Conservation (phyloP, 2,888 invertebrate species). For the Atherix ibis region DNA sequence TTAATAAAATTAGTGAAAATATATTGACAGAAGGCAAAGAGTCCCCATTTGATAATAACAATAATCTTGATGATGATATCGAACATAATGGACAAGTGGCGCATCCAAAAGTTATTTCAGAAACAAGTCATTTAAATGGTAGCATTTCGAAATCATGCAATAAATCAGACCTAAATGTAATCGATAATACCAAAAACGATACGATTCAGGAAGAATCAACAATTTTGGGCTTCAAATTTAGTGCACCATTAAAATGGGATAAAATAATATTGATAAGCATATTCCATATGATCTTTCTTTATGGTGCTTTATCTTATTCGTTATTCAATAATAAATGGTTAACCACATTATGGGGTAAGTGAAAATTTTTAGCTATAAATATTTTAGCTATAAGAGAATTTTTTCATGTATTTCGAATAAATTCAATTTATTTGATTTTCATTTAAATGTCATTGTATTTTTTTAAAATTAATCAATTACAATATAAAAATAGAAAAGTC, state of each 20-base stretch:
- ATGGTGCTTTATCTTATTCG: constrained; percentile 27
- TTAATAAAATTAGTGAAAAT: constrained; percentile 8
- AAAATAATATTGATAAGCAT: constrained; percentile 40
- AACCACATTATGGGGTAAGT: constrained; percentile 46
- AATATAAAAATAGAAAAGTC: too few relatives aligned
- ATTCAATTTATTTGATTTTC: too few relatives aligned
- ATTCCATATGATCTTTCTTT: constrained; percentile 35
- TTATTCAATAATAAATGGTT: constrained; percentile 25
- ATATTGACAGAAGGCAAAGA: constrained; percentile 10
- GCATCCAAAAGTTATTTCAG: too few relatives aligned
- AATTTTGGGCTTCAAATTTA: constrained; percentile 33
- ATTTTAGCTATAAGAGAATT: too few relatives aligned
- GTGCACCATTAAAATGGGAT: constrained; percentile 47
- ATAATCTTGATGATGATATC: constrained; percentile 4
- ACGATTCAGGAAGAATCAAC: constrained; percentile 13
- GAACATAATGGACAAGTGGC: constrained; percentile 10
- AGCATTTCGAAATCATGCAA: neutral
- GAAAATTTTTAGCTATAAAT: too few relatives aligned
- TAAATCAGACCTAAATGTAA: constrained; percentile 4
- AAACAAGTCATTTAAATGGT: neutral
- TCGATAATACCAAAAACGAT: neutral
- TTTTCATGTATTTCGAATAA: too few relatives aligned
- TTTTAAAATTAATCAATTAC: too few relatives aligned
- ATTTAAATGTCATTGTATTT: too few relatives aligned
- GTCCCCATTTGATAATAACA: constrained; percentile 3